phyloP scores from a whole-genome alignment of 2,888 invertebrate genomes.

The Melanotus villosus region DNA sequence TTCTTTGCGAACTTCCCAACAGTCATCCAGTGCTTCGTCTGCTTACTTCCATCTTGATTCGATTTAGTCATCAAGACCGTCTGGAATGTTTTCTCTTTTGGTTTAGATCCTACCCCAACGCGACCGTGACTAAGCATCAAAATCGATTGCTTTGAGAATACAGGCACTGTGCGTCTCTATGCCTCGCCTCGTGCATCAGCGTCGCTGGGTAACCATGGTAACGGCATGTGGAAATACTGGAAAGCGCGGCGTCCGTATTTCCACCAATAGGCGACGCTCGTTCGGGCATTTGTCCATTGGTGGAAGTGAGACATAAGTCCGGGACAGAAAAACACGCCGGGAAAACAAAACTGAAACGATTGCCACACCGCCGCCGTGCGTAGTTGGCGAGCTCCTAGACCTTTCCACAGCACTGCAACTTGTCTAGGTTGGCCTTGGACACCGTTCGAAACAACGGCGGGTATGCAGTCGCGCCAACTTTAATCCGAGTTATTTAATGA shows the following conservation, averaged over 20 bases:
- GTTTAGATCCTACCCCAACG: constrained; percentile 34
- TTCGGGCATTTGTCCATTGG: constrained; percentile 1
- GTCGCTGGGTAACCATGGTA: constrained; percentile 34
- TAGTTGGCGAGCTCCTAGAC: constrained; percentile 49
- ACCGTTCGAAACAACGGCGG: not conserved
- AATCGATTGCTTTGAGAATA: constrained; percentile 34
- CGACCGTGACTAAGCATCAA: constrained; percentile 29
- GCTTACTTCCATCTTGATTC: too few species aligned
- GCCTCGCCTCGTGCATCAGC: constrained; percentile 26
- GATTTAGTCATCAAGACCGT: too few species aligned
- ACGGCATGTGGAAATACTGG: constrained; percentile 32
- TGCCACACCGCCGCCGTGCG: constrained; percentile 22
- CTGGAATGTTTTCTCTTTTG: not conserved
- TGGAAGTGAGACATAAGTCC: constrained; percentile 5
- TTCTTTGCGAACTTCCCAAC: too few species aligned
- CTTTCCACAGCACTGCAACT: constrained; percentile 42
- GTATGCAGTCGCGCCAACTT: constrained; percentile 13
- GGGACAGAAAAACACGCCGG: constrained; percentile 1
- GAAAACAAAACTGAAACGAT: constrained; percentile 13
- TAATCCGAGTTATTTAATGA: constrained; percentile 5
- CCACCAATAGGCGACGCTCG: not conserved
- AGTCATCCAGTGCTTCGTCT: too few species aligned
- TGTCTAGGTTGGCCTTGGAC: constrained; percentile 30
- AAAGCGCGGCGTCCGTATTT: constrained; percentile 10
- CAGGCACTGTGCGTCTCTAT: constrained; percentile 8